Percentiles rank a stretch among this genome's conserved stretches.
These are phyloP conservation scores for Salarias fasciatus DNA, from an alignment of 2,797 vertebrate species.

Conservation along the genomic window DNA sequence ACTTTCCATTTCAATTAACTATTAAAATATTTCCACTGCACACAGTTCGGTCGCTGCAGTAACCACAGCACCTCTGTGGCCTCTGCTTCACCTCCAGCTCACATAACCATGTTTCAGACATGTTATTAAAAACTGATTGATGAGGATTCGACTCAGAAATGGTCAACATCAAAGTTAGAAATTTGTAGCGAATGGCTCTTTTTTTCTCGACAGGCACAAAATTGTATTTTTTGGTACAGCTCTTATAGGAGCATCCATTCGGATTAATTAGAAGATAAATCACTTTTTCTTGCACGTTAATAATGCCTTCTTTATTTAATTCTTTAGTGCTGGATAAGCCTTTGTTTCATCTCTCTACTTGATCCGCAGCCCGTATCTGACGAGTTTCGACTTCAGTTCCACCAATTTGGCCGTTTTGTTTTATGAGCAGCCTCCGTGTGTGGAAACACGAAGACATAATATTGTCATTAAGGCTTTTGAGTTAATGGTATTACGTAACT, in stretches of 20 bases:
- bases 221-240: background rate
- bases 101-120: too few relatives aligned
- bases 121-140: too few relatives aligned
- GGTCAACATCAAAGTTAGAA: constrained; percentile 7
- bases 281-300: constrained; percentile 8
- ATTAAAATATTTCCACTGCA: too few relatives aligned
- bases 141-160: too few relatives aligned
- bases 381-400: constrained; percentile 3
- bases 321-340: background rate
- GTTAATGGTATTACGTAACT: constrained; percentile 51
- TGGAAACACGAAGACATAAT: constrained; percentile 40
- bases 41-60: too few relatives aligned
- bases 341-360: constrained; percentile 7
- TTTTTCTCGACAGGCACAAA: background rate
- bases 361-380: background rate
- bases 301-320: constrained; percentile 28
- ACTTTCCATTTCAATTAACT: too few relatives aligned
- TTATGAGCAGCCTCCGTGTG: constrained; percentile 2
- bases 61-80: too few relatives aligned
- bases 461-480: constrained; percentile 40
- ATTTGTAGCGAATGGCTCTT: constrained; percentile 3
- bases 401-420: constrained; percentile 19
- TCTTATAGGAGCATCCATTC: constrained; percentile 10
- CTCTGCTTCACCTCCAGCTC: too few relatives aligned
- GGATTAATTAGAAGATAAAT: constrained; percentile 53